Percentiles rank a stretch among this genome's conserved stretches.
phyloP scores from a whole-genome alignment of 92 coral and sea anemone species.

The Virgularia gustaviana region DNA sequence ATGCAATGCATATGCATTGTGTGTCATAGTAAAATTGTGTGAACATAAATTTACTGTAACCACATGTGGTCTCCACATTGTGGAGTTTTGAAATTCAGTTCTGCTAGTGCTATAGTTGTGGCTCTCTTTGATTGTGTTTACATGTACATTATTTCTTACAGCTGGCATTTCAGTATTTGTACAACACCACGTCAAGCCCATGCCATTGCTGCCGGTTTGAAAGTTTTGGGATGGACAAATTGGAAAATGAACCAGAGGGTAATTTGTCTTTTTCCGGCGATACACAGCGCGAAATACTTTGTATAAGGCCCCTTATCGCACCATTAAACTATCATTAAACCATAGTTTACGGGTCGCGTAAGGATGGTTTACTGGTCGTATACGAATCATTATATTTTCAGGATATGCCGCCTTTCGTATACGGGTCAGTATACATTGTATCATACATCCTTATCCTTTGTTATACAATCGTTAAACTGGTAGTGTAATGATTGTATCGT shows the following conservation, averaged over 20 bases:
- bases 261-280: conserved; percentile 14
- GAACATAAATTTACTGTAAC: too few relatives aligned
- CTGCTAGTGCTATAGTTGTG: not conserved
- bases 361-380: not conserved
- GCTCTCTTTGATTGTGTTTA: not conserved
- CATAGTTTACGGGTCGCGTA: not conserved
- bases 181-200: conserved; percentile 52
- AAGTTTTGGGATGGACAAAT: conserved; percentile 46
- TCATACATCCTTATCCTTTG: not conserved
- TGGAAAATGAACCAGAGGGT: conserved; percentile 45
- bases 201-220: conserved; percentile 61
- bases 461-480: not conserved
- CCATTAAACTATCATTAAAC: not conserved
- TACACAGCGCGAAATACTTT: not conserved
- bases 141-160: not conserved
- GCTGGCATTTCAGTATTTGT: conserved; percentile 58
- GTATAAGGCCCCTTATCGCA: not conserved
- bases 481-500: not conserved
- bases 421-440: not conserved
- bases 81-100: too few relatives aligned
- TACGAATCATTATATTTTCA: not conserved
- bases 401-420: not conserved
- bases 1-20: too few relatives aligned
- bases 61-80: too few relatives aligned
- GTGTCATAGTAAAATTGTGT: too few relatives aligned